Evolutionary conservation across 2,888 invertebrate species (phyloP).

Genomic region (Eurytoma californica): DNA sequence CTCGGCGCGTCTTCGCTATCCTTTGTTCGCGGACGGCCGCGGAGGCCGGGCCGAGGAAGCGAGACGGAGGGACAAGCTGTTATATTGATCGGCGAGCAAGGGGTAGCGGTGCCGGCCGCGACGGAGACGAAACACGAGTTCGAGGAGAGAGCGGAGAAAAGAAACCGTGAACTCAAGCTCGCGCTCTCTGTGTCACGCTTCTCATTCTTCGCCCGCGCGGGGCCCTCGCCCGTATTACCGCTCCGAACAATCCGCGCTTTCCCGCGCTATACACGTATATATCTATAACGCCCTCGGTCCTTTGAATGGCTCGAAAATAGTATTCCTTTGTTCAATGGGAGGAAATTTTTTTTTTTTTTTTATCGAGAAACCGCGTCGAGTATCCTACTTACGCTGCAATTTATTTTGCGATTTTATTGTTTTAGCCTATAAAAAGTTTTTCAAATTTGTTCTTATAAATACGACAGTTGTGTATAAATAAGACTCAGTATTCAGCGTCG

Average conservation of each 20-base stretch:
- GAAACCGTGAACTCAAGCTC: constrained; percentile 24
- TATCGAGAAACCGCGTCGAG: too few relatives aligned
- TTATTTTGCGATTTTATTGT: too few relatives aligned
- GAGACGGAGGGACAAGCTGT: constrained; percentile 8
- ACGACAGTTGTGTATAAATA: too few relatives aligned
- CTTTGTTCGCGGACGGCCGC: constrained; percentile 3
- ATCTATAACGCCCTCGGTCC: too few relatives aligned
- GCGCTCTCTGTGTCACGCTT: not conserved
- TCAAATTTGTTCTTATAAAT: not conserved
- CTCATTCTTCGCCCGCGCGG: not conserved
- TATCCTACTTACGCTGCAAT: too few relatives aligned
- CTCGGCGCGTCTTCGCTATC: not conserved
- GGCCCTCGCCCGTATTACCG: not conserved
- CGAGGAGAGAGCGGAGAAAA: constrained; percentile 44
- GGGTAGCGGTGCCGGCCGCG: constrained; percentile 19
- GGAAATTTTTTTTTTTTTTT: too few relatives aligned
- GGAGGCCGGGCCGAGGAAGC: not conserved
- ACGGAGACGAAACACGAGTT: constrained; percentile 9
- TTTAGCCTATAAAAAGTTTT: not conserved
- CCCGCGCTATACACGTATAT: too few relatives aligned
- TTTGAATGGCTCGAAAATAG: too few relatives aligned
- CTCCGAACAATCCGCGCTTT: too few relatives aligned
- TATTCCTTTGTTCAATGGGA: too few relatives aligned
- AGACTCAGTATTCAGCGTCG: too few relatives aligned
- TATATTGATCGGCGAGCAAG: constrained; percentile 40